Evolutionary conservation across 2,888 invertebrate species (phyloP).

Genomic region (Imbricaverruca yamaguchii): DNA sequence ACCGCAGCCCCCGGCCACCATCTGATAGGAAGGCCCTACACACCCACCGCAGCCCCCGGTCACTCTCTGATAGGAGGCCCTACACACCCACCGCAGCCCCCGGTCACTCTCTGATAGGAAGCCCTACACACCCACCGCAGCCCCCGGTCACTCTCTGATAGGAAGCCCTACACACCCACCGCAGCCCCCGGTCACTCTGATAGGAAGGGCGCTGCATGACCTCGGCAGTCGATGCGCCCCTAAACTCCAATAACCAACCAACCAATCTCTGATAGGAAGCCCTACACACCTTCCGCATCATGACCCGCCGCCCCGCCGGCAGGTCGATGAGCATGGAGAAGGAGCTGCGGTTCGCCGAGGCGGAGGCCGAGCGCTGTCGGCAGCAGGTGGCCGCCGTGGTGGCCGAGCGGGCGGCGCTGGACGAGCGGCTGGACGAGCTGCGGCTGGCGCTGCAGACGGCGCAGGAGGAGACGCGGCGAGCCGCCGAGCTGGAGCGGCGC

Average conservation of each 20-base stretch:
- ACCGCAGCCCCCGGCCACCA: constrained; percentile 35
- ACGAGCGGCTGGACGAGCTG: constrained; percentile 60
- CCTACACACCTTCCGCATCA: constrained; percentile 33
- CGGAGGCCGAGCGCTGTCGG: constrained; percentile 58
- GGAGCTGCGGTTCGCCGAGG: constrained; percentile 56
- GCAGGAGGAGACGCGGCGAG: not conserved
- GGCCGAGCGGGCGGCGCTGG: constrained; percentile 48
- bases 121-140: constrained; percentile 34
- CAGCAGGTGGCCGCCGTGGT: constrained; percentile 56
- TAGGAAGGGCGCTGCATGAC: no score
- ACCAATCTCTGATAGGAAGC: no score
- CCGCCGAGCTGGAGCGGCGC: not conserved
- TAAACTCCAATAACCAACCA: no score
- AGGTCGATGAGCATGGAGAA: constrained; percentile 60
- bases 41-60: constrained; percentile 35
- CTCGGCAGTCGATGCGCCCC: no score
- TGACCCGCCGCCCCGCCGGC: constrained; percentile 33
- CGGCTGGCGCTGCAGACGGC: constrained; percentile 57
- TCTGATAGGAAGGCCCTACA: constrained; percentile 38
- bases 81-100: constrained; percentile 33
- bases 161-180: constrained; percentile 33
- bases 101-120: constrained; percentile 39
- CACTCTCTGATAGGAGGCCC: constrained; percentile 39
- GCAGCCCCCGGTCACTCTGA: no score
- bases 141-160: constrained; percentile 38